Base-by-base conservation (phyloP, 2,888 invertebrate species). In the Heliothis peltigera region DNA sequence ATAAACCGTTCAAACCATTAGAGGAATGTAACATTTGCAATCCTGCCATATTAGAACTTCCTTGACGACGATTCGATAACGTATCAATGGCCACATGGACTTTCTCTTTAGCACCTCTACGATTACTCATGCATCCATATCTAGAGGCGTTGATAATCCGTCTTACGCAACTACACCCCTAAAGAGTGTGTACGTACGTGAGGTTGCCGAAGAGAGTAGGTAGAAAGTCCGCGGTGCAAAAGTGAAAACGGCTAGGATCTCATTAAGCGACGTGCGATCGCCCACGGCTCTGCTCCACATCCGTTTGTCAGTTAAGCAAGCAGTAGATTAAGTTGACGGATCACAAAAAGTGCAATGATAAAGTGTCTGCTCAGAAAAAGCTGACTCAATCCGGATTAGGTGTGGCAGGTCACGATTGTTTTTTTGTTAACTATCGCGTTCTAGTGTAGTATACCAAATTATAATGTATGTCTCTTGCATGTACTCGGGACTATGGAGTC, bases 171-270 rank as follows among this genome's bases (percentile, higher is more conserved):
- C 78, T 61, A 77, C 56, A 57, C 64, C 80, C 79, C 66, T 68
- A 64, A 75, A 57, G 28, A 25, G 53, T 61, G 28, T 60, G 51
- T 81, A 86, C 88, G 51, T 81, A 86, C 88, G 87, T 86, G 88
- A 77, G 81, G 82, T 85, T 84, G 84, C 75, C 79, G 76, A 83
- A 84, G 84, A 86, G 83, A 81, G 85, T 91, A 92, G 92, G 85
- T 91, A 92, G 92, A 93, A 92, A 92, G 92, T 90, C 56, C 47
- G 60, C 12, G n/a, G 59, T 25, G 48, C 73, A 80, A 79, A 81
- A 80, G 80, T 80, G 80, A 80, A 80, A 80, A 70, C 73, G 56
- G 10, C 71, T 75, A 75, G 79, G 81, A 80, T 75, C 60, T 75
- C 55, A 67, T 77, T 79, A 65, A 32, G 63, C 63, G 52, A 67